phyloP scores from a whole-genome alignment of 2,797 vertebrate genomes.

The Prunella strophiata region DNA sequence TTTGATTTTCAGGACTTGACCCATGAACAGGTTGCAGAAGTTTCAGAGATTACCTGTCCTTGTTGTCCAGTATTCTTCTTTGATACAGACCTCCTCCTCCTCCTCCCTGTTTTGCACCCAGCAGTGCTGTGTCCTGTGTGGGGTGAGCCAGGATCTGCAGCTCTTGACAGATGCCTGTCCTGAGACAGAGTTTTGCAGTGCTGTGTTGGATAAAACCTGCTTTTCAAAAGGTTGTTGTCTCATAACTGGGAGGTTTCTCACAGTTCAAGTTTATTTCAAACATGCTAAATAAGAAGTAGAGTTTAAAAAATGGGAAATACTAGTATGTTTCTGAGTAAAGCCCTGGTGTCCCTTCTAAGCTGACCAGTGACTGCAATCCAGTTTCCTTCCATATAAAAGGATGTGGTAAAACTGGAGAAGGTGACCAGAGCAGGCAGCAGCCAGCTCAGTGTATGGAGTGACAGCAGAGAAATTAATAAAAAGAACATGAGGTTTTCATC shows the following conservation, averaged over 20 bases:
- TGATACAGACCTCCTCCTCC: background rate
- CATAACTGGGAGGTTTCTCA: background rate
- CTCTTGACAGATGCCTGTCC: background rate
- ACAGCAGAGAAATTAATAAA: background rate
- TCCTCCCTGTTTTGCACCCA: background rate
- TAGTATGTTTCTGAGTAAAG: background rate
- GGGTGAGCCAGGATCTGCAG: background rate
- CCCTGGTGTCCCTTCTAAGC: background rate
- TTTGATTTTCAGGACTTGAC: background rate
- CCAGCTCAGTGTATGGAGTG: background rate
- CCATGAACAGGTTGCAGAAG: background rate
- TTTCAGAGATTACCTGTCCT: background rate
- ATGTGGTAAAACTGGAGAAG: background rate
- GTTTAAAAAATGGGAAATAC: background rate
- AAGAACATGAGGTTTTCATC: background rate
- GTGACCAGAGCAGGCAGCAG: background rate
- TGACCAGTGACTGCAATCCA: background rate
- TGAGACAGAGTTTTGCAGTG: background rate
- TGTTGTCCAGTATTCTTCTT: background rate
- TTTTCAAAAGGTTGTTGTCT: background rate
- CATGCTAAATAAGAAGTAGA: background rate
- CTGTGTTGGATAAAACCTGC: background rate
- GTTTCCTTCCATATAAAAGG: background rate
- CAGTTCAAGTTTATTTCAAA: background rate
- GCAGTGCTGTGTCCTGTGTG: rapidly evolving